phyloP scores from a whole-genome alignment of 2,113 vertebrate species.

The Ctenomys sociabilis region DNA sequence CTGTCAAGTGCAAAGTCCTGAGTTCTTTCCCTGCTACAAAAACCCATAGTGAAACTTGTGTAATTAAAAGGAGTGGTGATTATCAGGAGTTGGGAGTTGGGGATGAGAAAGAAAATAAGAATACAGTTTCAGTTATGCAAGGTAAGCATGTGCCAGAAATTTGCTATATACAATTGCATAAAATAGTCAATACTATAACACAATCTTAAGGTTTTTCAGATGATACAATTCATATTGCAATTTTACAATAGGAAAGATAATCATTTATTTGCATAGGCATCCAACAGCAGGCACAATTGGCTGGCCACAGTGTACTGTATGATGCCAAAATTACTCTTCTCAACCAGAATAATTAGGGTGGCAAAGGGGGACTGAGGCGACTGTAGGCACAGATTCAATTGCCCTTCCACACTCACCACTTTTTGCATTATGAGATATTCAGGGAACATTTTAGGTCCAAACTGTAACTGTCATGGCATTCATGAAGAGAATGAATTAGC shows the following conservation, averaged over 20 bases:
- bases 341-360: background rate
- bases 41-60: background rate
- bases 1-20: no score
- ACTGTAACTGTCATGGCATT: background rate
- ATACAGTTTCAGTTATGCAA: background rate
- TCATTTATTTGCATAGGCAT: background rate
- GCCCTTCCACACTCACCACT: background rate
- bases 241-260: background rate
- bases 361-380: background rate
- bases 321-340: background rate
- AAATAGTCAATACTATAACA: background rate
- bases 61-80: background rate
- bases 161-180: background rate
- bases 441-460: background rate
- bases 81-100: background rate
- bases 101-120: background rate
- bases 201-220: background rate
- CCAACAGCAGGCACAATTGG: background rate
- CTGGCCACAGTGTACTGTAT: background rate
- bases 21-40: no score
- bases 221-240: background rate
- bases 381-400: background rate
- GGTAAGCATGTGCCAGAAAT: background rate
- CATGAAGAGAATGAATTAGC: background rate
- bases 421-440: conserved; percentile 6